Evolutionary conservation across 2,888 invertebrate species (phyloP), one percentile per base, ranked within the genome.

Genomic region (Papilio demoleus): DNA sequence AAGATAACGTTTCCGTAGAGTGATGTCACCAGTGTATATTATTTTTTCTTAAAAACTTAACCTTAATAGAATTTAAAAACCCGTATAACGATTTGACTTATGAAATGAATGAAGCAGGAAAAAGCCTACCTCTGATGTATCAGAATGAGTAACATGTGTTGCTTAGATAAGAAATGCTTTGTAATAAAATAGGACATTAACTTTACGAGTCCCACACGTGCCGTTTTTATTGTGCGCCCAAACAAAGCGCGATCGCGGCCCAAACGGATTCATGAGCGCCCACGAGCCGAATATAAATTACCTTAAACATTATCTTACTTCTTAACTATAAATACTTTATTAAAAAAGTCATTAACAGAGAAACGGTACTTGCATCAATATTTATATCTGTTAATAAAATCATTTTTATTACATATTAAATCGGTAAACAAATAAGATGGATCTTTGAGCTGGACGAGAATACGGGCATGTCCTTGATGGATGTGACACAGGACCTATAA

Each of bases 151-250:
- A 58, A 24, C 22, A 60, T 38, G 36, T 40, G 59, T 60, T 38
- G 38, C 38, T 36, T 14, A 60, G 59, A 60, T 38, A 60, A 60
- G 59, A 60, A 40, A 60, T 22, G 8, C 36, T 36, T 22, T 24
- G 38, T 60, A 24, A 60, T 60, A 60, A 36, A 60, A 60, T 40
- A 60, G 36, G 59, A 60, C 59, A 60, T 60, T 60, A 60, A 38
- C 36, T 59, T 59, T 59, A 59, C 59, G 59, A 59, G 34, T 38
- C 22, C 38, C 36, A 59, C 59, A 59, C 59, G 59, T 59, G 38
- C 59, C 59, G 24, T 59, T 38, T 59, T 59, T 38, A 59, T 59
- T 38, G 22, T 38, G 11, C 36, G 34, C 59, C 38, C 36, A 47
- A 59, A 59, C 59, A 59, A 38, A 59, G 36, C 22, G 38, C 4